Evolutionary conservation across 2,797 vertebrate genomes (phyloP).

Genomic region (Danio jaintianensis): DNA sequence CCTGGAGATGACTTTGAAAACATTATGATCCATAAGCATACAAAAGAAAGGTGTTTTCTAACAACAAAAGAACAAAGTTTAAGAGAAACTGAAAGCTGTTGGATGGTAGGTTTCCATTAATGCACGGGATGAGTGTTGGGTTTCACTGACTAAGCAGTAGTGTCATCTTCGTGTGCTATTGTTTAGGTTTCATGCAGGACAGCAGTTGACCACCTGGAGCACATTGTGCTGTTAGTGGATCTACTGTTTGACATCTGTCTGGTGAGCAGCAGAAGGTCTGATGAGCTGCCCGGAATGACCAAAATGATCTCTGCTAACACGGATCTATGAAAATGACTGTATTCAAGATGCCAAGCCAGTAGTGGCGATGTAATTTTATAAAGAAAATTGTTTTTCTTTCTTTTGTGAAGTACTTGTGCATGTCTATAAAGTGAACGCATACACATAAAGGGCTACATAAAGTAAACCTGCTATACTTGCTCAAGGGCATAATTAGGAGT

Average conservation of each 20-base stretch:
- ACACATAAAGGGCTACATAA: too few relatives aligned
- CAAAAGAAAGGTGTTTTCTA: neutral
- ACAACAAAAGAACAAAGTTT: neutral
- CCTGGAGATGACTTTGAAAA: neutral
- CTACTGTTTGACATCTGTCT: constrained; percentile 62
- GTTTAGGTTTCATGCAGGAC: constrained; percentile 58
- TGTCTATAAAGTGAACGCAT: too few relatives aligned
- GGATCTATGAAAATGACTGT: too few relatives aligned
- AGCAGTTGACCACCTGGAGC: constrained; percentile 71
- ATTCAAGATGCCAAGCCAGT: too few relatives aligned
- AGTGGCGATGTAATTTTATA: too few relatives aligned
- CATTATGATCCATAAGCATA: neutral
- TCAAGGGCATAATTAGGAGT: neutral
- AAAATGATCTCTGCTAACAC: too few relatives aligned
- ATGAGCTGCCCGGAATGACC: too few relatives aligned
- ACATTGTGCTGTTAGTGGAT: constrained; percentile 58
- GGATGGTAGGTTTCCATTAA: neutral
- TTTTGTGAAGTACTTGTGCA: too few relatives aligned
- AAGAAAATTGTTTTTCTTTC: too few relatives aligned
- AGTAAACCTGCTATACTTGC: constrained; percentile 6
- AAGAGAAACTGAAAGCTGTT: constrained; percentile 3
- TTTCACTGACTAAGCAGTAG: constrained; percentile 47
- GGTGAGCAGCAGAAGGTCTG: constrained; percentile 16
- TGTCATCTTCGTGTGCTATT: constrained; percentile 66
- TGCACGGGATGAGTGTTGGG: neutral